Conservation (phyloP, 2,113 vertebrate species). For the Opisthocomus hoazin region DNA sequence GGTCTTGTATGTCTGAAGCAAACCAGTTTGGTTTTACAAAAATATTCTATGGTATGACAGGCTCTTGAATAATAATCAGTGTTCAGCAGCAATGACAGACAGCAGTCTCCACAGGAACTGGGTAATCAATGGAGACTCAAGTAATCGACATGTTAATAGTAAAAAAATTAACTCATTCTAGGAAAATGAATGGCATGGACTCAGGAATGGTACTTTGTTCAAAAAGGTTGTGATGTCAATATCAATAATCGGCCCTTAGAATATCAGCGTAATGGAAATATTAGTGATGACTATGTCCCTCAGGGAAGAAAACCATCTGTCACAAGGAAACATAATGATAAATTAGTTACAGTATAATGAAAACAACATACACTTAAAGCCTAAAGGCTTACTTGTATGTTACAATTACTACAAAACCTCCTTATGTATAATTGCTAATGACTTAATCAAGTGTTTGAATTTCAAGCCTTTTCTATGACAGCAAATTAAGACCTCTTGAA, state of each 20-base stretch:
- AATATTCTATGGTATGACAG: slow-evolving; percentile 39
- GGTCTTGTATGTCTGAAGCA: slow-evolving; percentile 55
- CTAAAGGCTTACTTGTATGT: slow-evolving; percentile 10
- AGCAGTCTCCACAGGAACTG: slow-evolving; percentile 49
- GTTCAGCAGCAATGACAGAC: slow-evolving; percentile 56
- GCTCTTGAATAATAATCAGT: slow-evolving; percentile 57
- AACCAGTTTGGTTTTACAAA: slow-evolving; percentile 58
- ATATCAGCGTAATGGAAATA: slow-evolving; percentile 11
- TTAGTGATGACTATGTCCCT: not conserved
- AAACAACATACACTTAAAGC: not conserved
- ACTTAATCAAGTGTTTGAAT: slow-evolving; percentile 46
- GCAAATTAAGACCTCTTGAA: slow-evolving; percentile 18
- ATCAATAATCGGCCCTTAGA: not conserved
- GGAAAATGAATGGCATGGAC: not conserved
- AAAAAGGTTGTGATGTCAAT: not conserved
- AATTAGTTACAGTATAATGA: slow-evolving; percentile 18
- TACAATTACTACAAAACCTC: slow-evolving; percentile 2
- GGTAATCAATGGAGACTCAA: slow-evolving; percentile 46
- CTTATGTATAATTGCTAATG: slow-evolving; percentile 20
- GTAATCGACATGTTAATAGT: slow-evolving; percentile 36
- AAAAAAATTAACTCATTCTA: slow-evolving; percentile 17
- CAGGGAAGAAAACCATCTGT: slow-evolving; percentile 13
- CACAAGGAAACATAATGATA: not conserved
- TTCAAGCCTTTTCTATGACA: slow-evolving; percentile 1
- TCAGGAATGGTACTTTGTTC: not conserved